Base-by-base conservation (phyloP, 2,888 invertebrate genomes). In the Troilus luridus region DNA sequence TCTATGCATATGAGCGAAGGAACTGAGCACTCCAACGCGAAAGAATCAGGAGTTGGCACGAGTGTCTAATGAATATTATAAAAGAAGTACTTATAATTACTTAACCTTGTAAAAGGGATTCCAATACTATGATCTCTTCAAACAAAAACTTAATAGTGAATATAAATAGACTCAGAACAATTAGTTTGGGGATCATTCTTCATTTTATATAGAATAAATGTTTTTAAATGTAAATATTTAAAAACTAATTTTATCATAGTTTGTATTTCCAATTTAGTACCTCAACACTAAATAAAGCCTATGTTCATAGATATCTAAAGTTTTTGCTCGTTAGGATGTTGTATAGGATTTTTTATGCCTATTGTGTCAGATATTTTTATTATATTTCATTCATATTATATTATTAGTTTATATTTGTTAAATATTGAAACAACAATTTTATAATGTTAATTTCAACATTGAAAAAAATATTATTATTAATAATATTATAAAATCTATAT, bases 1-100 rank as follows among this genome's bases (percentile, higher is more conserved):
- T 91, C 92, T 14, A 92, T 92, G 92, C 92, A 92, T 90, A 92
- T 92, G 92, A 92, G 92, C 62, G 92, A 92, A 91, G 92, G 92
- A 58, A 91, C 92, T 6, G 91, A 92, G 54, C 58, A 56, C 17
- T 27, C 81, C 12, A 89, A 91, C n/a, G 90, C 88, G 17, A 88
- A 89, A 41, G 88, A 90, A 59, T 56, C 72, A 24, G 91, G 88
- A n/a, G 91, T 67, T n/a, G 92, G 91, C 27, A 92, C 92, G 24
- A 92, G 92, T 90, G 92, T 92, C 54, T 92, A 91, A 91, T 77
- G 19, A 67, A 27, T n/a, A 56, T 58, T 10, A 72, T 77, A n/a
- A 56, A 27, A 24, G 56, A 58, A 60, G 60, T 88, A 59, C 59
- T 59, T 59, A 60, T 58, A 24, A 27, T 54, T 41, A 60, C 27